Evolutionary conservation across 1,140 invertebrate species (phyloP), one percentile per base, ranked within the genome.

Genomic region (Neotoxoptera formosana): DNA sequence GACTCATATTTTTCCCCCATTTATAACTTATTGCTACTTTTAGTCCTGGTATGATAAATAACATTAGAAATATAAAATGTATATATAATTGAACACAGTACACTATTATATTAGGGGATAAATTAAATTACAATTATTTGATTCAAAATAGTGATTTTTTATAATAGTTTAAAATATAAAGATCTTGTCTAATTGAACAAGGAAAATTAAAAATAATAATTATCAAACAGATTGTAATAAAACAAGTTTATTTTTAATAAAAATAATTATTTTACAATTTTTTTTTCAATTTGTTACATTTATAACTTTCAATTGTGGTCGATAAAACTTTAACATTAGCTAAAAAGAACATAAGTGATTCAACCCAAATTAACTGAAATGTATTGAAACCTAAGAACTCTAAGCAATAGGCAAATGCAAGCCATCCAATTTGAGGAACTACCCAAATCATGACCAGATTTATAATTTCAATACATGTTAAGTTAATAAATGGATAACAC

Each of bases 301-400:
- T 88, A 89, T 97, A 97, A 94, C 95, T 95, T 94, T 95, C 95
- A 84, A 98, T 96, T 53, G 98, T 95, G 94, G 97, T 96, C 20
- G 96, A 95, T 67, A 98, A 95, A 93, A 98, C 96, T 93, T 96
- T 97, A 94, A 98, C 96, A 95, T 98, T 98, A 17, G 96, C 96
- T 94, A 96, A 95, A 95, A 98, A 98, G 95, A 99, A 98, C 2
- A 97, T 95, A 34, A 98, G 95, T 93, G 97, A 95, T 94, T 97
- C 96, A n/a, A 97, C 94, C 97, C 98, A 98, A 94, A 98, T 96
- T 94, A 96, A 96, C 36, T 97, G 94, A 95, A 98, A 99, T 0
- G 97, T 97, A 95, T 99, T 97, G 93, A 96, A 95, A 36, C 97
- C 97, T 95, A 97, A 96, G 95, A 99, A 99, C 95, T 99, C 99